Evolutionary conservation across 2,888 invertebrate genomes (phyloP), one percentile per base, ranked within the genome.

Genomic region (Gymnocheta viridis): DNA sequence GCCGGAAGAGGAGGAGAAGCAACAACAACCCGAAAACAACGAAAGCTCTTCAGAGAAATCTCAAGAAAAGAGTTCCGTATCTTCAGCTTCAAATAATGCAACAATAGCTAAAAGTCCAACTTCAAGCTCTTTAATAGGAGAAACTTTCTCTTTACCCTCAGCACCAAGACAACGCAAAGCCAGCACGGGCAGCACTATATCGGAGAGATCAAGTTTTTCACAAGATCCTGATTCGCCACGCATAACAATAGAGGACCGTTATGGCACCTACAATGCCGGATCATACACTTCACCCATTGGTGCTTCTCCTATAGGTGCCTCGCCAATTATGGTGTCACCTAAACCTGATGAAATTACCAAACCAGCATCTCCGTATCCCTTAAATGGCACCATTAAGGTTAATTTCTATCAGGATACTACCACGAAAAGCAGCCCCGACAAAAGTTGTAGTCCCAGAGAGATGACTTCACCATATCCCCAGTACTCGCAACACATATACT

Each of bases 401-500:
- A 97, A 97, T 4, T 97, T 97, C 91, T 97, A 97, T 91, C 97
- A 97, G 91, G 97, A 97, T 87, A 95, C 96, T n/a, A 96, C 96
- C 0, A 95, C 95, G 4, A 96, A 96, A 89, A 96, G 96, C 88
- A 96, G 96, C 87, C 96, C 96, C 0, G 96, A 96, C 87, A 96
- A 96, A 89, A 96, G 96, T 86, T 96, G 96, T 88, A 96, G 96
- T 89, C 96, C 96, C 0, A 94, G 96, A 58, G 95, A 96, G 87
- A 95, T 94, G 74, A 94, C 94, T 64, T 93, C 94, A 0, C 94
- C 94, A 67, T 93, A 93, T 88, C 93, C 93, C 12, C 93, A 93
- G 67, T 93, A 93, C 88, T 93, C 93, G 14, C 93, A 93, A 32
- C 94, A 94, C 85, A 93, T 94, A 67, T 94, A 94, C 89, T 93